Evolutionary conservation across 1,140 invertebrate genomes (phyloP).

Genomic region (Aricia agestis): DNA sequence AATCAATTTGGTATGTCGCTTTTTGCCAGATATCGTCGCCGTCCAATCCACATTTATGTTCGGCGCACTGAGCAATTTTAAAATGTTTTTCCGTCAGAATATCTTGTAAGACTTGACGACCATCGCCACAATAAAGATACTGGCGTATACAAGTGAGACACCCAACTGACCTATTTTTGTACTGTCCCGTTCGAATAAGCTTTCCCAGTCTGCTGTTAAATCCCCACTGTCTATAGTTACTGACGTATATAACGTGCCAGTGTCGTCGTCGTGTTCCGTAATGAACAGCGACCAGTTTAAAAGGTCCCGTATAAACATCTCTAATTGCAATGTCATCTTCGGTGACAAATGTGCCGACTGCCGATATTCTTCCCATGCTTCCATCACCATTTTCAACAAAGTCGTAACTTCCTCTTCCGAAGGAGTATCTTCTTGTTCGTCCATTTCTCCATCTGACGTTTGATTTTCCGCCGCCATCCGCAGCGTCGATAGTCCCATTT

Average conservation of each 20-base stretch:
- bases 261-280: no score
- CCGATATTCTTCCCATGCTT: conserved; percentile 1
- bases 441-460: no score
- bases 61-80: conserved; percentile 22
- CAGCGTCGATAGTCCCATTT: no score
- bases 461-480: no score
- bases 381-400: not conserved
- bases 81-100: conserved; percentile 29
- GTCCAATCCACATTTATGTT: conserved; percentile 26
- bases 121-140: conserved; percentile 19
- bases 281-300: no score
- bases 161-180: conserved; percentile 22
- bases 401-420: not conserved
- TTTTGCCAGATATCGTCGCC: conserved; percentile 4
- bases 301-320: no score
- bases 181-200: conserved; percentile 23
- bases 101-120: conserved; percentile 2
- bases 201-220: conserved; percentile 23
- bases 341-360: not conserved
- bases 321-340: not conserved
- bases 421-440: no score
- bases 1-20: conserved; percentile 21
- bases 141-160: conserved; percentile 23
- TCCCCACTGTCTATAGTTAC: conserved; percentile 21
- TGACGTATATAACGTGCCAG: conserved; percentile 3